Evolutionary conservation across 2,888 invertebrate species (phyloP), one percentile per base, ranked within the genome.

Genomic region (Lasiommata megera): DNA sequence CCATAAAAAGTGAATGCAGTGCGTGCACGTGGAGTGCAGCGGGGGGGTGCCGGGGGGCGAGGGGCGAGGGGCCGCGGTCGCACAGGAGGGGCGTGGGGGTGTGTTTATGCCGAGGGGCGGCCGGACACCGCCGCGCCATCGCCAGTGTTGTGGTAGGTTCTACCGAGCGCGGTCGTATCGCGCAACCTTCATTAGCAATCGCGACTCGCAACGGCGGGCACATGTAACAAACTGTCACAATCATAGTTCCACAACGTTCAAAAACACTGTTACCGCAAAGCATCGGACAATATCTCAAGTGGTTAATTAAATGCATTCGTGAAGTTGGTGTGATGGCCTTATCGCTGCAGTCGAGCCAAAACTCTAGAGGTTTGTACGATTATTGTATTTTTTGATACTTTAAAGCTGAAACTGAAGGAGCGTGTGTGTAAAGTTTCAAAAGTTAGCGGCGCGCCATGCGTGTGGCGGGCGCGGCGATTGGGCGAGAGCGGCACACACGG

Each of bases 71-170:
- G 44, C 28, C 28, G 55, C 54, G 62, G 51, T 56, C 67, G 67
- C 47, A 31, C 48, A 69, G 79, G 77, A 69, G 80, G 83, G 80
- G 83, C 81, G 77, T 78, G 80, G 86, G 84, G 86, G 84, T 81
- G 86, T 86, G 88, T 88, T 86, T 85, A 84, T 79, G 65, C 83
- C 79, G 80, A 82, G 86, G 84, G 84, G 84, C 79, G 80, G 81
- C 79, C 79, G 77, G 77, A 59, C 67, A 71, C 70, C 69, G 76
- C 72, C 74, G 77, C 72, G 76, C 79, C 76, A 76, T 73, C 74
- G 84, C 80, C 87, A 88, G 93, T 93, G 92, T 93, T 93, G 93
- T 93, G 92, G 93, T 93, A 93, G 93, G 93, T 93, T 93, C 89
- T 84, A 77, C 73, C 68, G 77, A 77, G 81, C 70, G 78, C 78